Evolutionary conservation across 2,888 invertebrate genomes (phyloP), one percentile per base, ranked within the genome.

Genomic region (Byasa hedistus): DNA sequence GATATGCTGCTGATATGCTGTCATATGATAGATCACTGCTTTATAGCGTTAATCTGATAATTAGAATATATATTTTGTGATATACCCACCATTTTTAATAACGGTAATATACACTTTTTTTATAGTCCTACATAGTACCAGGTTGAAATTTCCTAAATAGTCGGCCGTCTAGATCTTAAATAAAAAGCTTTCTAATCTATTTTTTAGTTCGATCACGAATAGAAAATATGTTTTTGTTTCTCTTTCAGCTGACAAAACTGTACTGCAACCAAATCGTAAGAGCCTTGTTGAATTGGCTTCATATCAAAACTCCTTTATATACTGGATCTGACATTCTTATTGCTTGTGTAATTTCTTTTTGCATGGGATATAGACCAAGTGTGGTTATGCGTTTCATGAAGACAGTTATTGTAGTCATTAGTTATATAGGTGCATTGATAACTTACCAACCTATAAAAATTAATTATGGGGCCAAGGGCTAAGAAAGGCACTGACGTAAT

Each of bases 241-340:
- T 86, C 82, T 91, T 91, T 86, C 91, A 91, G 91, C 90, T 91
- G 80, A 80, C 89, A 83, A 89, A 90, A 87, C 85, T 88, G 84
- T 91, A 90, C 90, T 83, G 82, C 91, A 80, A 83, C 77, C 86
- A 87, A 87, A 90, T 88, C 82, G 91, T 91, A 91, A 91, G 91
- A 77, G 82, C 77, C 75, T 80, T 61, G 52, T 54, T 64, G 39
- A 60, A 68, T 68, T 68, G 67, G 67, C 61, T 61, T 68, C 23
- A 44, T 57, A 67, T 67, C 39, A 63, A 56, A 67, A 57, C 22
- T 44, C 22, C 36, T 32, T 61, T 22, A 51, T 58, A 19, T 39
- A 39, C 56, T 36, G 62, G 24, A 48, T 55, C 10, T 44, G 55
- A 59, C 61, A 32, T 51, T 39, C 21, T 55, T 19, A 23, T 56